Evolutionary conservation across 2,888 invertebrate species (phyloP), one percentile per base, ranked within the genome.

Genomic region (Sussaba pulchella): DNA sequence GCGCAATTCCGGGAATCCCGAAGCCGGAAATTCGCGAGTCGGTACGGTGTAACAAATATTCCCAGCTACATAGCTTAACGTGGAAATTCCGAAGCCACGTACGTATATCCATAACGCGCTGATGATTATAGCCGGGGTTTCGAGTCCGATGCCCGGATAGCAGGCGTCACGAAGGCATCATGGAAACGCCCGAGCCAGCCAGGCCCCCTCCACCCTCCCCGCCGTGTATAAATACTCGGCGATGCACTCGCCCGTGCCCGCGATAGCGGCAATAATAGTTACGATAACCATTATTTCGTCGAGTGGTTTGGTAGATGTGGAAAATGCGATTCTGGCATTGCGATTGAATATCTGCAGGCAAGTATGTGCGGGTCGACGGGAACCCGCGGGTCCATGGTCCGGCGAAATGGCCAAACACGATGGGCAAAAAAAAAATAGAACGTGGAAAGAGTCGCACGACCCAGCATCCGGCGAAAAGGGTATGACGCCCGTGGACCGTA

Each of bases 231-330:
- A n/a, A n/a, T n/a, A n/a, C n/a, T n/a, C n/a, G n/a, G n/a, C n/a
- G n/a, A n/a, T 14, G 9, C 6, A 45, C 43, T 24, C 45, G 6
- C 17, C 10, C 26, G 26, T 14, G 31, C 19, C 2, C 19, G 21
- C 52, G 6, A 12, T 10, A 6, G 1, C 10, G 24, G 69, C 26
- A 63, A 69, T 75, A 75, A 75, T 63, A 61, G 69, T 69, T 52
- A 54, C 61, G 41, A 75, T 75, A 69, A 67, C 61, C 67, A 69
- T 75, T 69, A 75, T 63, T 75, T 75, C 47, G 52, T 14, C 26
- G 41, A 61, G 41, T 31, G 19, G 50, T 26, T 17, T n/a, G 21
- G 36, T 19, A 41, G 10, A 31, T 39, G 47, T 26, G n/a, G n/a
- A n/a, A n/a, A n/a, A n/a, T 54, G 17, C 14, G 1, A 4, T 54